phyloP scores from a whole-genome alignment of 2,113 vertebrate species.

The Petrocephalus zakoni region DNA sequence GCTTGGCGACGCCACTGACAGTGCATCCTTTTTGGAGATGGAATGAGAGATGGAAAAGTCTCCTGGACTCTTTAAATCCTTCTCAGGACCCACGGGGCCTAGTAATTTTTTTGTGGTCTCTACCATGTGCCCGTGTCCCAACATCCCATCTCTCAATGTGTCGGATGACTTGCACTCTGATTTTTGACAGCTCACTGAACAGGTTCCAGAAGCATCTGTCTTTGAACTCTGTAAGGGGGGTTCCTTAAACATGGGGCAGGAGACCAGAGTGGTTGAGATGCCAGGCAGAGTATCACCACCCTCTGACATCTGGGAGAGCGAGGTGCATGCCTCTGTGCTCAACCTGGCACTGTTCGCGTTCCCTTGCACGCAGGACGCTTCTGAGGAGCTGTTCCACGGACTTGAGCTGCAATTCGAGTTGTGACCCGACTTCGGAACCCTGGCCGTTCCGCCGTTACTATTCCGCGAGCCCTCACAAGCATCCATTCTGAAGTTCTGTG shows the following conservation, averaged over 20 bases:
- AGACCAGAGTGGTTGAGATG: constrained; percentile 23
- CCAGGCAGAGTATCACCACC: constrained; percentile 30
- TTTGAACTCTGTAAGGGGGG: constrained; percentile 11
- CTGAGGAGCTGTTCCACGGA: constrained; percentile 9
- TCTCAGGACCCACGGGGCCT: constrained; percentile 23
- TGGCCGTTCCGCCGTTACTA: constrained; percentile 27
- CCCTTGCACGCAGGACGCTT: constrained; percentile 20
- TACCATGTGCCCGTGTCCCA: constrained; percentile 7
- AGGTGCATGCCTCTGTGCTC: constrained; percentile 23
- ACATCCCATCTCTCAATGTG: constrained; percentile 22
- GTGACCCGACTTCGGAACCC: constrained; percentile 31
- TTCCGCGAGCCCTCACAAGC: constrained; percentile 19
- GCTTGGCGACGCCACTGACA: constrained; percentile 34
- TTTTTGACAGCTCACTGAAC: neutral
- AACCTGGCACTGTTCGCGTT: constrained; percentile 13
- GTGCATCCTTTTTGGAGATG: constrained; percentile 36
- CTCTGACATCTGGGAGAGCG: constrained; percentile 31
- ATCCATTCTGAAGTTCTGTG: constrained; percentile 23
- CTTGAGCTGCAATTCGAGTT: constrained; percentile 21
- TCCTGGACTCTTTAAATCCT: constrained; percentile 30
- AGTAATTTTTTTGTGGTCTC: constrained; percentile 34
- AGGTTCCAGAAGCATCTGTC: neutral
- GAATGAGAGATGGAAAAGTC: constrained; percentile 29
- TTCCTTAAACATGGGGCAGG: neutral
- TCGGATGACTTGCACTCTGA: constrained; percentile 14